phyloP scores from a whole-genome alignment of 2,797 vertebrate genomes.

The Xenopus petersii region DNA sequence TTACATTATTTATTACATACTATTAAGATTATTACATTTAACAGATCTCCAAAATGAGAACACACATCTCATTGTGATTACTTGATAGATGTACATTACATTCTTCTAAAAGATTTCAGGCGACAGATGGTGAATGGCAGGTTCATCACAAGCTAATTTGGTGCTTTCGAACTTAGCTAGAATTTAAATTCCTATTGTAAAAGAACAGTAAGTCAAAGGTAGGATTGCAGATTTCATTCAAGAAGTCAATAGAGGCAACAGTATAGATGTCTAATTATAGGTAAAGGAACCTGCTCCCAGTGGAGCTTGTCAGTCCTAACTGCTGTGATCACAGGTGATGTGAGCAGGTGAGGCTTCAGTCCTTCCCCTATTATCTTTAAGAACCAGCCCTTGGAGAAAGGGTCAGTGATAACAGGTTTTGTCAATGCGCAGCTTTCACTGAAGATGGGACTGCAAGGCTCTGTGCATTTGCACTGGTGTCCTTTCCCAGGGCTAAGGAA shows the following conservation, averaged over 20 bases:
- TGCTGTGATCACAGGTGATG: constrained; percentile 61
- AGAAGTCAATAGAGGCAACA: constrained; percentile 1
- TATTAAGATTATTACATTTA: too few species aligned
- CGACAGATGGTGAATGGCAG: too few species aligned
- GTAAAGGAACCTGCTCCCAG: constrained; percentile 55
- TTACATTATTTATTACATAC: too few species aligned
- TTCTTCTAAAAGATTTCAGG: too few species aligned
- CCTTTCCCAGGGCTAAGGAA: constrained; percentile 44
- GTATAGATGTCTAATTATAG: constrained; percentile 57
- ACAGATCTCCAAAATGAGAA: too few species aligned
- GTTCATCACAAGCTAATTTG: too few species aligned
- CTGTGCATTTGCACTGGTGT: constrained; percentile 2
- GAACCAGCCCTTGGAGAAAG: constrained; percentile 48
- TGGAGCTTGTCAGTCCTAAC: constrained; percentile 48
- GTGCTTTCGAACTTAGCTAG: too few species aligned
- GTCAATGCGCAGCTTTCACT: constrained; percentile 44
- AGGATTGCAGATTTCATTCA: too few species aligned
- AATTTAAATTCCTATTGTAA: too few species aligned
- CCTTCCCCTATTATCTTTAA: constrained; percentile 38
- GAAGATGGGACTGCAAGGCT: constrained; percentile 13
- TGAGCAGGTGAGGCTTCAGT: constrained; percentile 36
- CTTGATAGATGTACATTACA: too few species aligned
- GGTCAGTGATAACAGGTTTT: constrained; percentile 50
- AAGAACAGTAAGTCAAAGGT: too few species aligned
- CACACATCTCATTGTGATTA: too few species aligned